phyloP scores from a whole-genome alignment of 2,113 vertebrate genomes.

The Pangasianodon gigas region DNA sequence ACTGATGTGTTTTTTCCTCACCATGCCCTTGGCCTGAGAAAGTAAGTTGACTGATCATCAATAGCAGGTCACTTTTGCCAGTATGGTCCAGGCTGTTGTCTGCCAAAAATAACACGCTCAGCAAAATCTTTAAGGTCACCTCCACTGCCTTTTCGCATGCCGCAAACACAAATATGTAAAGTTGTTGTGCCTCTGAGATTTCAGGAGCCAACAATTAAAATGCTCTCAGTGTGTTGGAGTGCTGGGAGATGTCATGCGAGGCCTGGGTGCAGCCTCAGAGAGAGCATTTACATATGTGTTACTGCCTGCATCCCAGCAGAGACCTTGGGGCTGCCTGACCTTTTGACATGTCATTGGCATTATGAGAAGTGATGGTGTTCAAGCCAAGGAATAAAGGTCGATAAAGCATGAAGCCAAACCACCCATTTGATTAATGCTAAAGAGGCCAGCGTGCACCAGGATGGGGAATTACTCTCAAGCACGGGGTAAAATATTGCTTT shows the following conservation, averaged over 20 bases:
- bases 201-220: conserved; percentile 62
- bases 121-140: conserved; percentile 56
- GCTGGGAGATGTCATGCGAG: conserved; percentile 65
- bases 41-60: conserved; percentile 73
- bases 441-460: conserved; percentile 15
- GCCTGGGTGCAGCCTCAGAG: conserved; percentile 56
- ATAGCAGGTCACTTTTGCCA: conserved; percentile 76
- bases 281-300: conserved; percentile 66
- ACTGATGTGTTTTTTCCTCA: conserved; percentile 66
- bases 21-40: conserved; percentile 71
- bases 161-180: conserved; percentile 64
- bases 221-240: conserved; percentile 61
- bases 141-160: conserved; percentile 37
- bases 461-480: conserved; percentile 15
- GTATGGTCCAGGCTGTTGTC: conserved; percentile 60
- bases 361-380: conserved; percentile 61
- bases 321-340: conserved; percentile 64
- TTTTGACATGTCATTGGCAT: conserved; percentile 65
- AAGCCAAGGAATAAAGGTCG: conserved; percentile 61
- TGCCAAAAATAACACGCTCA: conserved; percentile 66
- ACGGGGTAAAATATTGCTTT: neutral
- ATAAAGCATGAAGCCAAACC: conserved; percentile 58
- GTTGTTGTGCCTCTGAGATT: conserved; percentile 64
- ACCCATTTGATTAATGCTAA: conserved; percentile 53
- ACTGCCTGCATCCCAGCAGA: conserved; percentile 55